phyloP scores from a whole-genome alignment of 2,113 vertebrate genomes.

The Mus spicilegus region DNA sequence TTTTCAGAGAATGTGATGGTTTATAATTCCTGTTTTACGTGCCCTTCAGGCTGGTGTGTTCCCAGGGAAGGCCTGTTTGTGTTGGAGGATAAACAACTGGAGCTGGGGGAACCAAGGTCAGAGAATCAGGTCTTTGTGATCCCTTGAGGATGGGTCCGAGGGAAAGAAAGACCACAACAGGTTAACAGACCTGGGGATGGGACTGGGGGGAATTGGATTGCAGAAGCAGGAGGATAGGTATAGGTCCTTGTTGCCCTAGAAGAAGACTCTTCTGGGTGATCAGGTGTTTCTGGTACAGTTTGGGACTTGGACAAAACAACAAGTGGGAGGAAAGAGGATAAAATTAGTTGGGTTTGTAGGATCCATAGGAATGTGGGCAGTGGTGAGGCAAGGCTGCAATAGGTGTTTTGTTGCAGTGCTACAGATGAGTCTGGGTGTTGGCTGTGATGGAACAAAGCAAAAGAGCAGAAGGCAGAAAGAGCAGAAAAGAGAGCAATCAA shows the following conservation, averaged over 20 bases:
- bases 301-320: background rate
- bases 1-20: background rate
- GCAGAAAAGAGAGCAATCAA: too few species aligned
- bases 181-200: background rate
- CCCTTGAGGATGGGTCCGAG: background rate
- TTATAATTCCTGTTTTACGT: background rate
- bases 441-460: background rate
- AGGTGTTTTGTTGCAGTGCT: background rate
- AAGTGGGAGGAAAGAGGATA: background rate
- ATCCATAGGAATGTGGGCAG: background rate
- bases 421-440: background rate
- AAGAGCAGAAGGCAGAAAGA: background rate
- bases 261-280: background rate
- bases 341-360: background rate
- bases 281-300: background rate
- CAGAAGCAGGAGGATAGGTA: background rate
- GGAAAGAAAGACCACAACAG: background rate
- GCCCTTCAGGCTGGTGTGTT: background rate
- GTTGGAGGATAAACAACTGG: background rate
- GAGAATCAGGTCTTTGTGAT: background rate
- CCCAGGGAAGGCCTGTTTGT: background rate
- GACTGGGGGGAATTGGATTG: fast-evolving
- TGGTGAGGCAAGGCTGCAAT: background rate
- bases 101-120: fast-evolving
- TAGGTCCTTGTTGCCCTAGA: background rate